These are phyloP conservation scores for Steinernema hermaphroditum DNA, from an alignment of 2,888 invertebrate species.

Conservation along the genomic window DNA sequence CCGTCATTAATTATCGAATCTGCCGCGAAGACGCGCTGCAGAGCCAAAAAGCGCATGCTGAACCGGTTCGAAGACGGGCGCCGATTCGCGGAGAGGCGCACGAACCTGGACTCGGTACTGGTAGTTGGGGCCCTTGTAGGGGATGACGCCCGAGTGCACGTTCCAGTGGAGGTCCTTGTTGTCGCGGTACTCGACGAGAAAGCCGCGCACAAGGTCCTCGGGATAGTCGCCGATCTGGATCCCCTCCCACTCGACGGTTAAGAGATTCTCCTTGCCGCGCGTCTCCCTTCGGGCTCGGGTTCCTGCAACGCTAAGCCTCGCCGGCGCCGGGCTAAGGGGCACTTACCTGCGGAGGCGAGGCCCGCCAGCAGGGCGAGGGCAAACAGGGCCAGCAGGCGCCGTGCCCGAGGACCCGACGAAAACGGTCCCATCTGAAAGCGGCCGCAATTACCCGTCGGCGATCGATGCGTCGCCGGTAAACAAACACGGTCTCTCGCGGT, in stretches of 20 bases:
- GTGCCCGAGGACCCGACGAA: constrained; percentile 19
- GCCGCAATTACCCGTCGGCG: neutral
- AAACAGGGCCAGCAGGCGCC: neutral
- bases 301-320: neutral
- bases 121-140: constrained; percentile 66
- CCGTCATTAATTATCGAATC: constrained; percentile 20
- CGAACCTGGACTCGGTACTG: constrained; percentile 65
- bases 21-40: neutral
- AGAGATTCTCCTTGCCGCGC: constrained; percentile 55
- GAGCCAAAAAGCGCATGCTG: neutral
- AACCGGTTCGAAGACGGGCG: neutral
- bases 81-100: neutral
- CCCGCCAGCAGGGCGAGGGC: neutral
- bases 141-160: constrained; percentile 66
- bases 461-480: neutral
- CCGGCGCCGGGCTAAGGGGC: neutral
- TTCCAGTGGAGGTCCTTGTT: constrained; percentile 63
- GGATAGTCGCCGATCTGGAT: constrained; percentile 66
- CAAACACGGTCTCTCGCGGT: neutral
- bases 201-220: constrained; percentile 64
- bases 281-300: constrained; percentile 49
- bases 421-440: constrained; percentile 8
- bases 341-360: neutral
- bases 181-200: constrained; percentile 66
- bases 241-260: constrained; percentile 67